These are phyloP conservation scores for Lepidurus packardi DNA, from an alignment of 1,140 invertebrate genomes.

Conservation along the genomic window DNA sequence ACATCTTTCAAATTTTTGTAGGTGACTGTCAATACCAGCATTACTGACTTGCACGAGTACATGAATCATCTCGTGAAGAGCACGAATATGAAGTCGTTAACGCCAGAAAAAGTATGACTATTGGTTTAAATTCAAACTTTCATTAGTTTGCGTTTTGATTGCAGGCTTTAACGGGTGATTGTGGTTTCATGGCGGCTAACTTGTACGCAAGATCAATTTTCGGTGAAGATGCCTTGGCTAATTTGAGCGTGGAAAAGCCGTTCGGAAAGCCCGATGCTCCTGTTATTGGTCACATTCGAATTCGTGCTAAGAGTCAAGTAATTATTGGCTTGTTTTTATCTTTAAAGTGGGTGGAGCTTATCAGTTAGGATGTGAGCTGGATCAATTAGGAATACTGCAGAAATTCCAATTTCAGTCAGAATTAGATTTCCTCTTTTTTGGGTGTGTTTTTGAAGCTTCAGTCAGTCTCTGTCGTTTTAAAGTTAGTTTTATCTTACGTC, in stretches of 20 bases:
- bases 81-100: slow-evolving; percentile 99
- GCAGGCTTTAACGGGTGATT: slow-evolving; percentile 82
- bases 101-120: slow-evolving; percentile 66
- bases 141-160: slow-evolving; percentile 37
- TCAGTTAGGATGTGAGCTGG: no score
- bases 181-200: slow-evolving; percentile 98
- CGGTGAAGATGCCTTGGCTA: slow-evolving; percentile 96
- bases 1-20: slow-evolving; percentile 50
- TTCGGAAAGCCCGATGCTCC: slow-evolving; percentile 76
- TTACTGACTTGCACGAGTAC: slow-evolving; percentile 89
- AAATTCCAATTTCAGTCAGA: no score
- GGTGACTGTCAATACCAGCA: slow-evolving; percentile 82
- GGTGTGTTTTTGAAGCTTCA: no score
- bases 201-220: slow-evolving; percentile 98
- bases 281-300: slow-evolving; percentile 93
- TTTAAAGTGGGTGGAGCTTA: slow-evolving; percentile 15
- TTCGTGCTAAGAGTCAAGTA: slow-evolving; percentile 95
- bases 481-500: no score
- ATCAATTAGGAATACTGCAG: no score
- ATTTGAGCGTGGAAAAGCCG: slow-evolving; percentile 95
- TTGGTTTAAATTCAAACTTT: slow-evolving; percentile 23
- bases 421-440: no score
- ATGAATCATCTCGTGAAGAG: slow-evolving; percentile 81
- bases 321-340: slow-evolving; percentile 26
- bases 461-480: no score